Conservation (phyloP, 2,888 invertebrate genomes). For the Arenicola marina region DNA sequence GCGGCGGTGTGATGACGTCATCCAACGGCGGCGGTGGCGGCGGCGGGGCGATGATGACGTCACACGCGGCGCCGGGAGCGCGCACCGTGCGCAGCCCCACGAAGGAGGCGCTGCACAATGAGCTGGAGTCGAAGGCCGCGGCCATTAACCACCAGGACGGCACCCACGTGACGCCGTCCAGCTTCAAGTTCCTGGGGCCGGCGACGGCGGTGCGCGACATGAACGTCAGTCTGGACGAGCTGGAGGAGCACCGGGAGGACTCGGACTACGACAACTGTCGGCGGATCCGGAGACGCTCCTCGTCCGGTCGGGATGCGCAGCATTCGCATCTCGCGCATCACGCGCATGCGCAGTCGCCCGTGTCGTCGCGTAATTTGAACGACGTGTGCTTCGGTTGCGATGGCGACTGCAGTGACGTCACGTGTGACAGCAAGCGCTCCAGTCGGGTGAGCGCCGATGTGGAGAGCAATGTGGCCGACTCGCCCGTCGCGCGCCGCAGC, state of each 20-base stretch:
- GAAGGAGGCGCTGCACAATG: slow-evolving; percentile 45
- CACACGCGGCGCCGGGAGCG: background rate
- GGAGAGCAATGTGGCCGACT: slow-evolving; percentile 43
- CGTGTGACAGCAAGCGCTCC: slow-evolving; percentile 48
- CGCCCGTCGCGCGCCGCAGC: slow-evolving; percentile 1
- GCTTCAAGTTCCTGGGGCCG: slow-evolving; percentile 49
- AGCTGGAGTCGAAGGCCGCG: slow-evolving; percentile 37
- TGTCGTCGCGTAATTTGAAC: slow-evolving; percentile 42
- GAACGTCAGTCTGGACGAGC: background rate
- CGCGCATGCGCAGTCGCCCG: slow-evolving; percentile 9
- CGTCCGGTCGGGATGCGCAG: background rate
- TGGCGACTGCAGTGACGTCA: slow-evolving; percentile 52
- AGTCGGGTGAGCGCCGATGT: slow-evolving; percentile 45
- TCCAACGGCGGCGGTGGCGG: no score
- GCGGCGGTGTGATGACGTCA: no score
- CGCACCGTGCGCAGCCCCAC: slow-evolving; percentile 45
- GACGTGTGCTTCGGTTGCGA: slow-evolving; percentile 59
- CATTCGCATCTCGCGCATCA: no score
- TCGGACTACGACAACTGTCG: background rate
- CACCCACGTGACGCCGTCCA: slow-evolving; percentile 35
- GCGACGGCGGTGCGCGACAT: slow-evolving; percentile 48
- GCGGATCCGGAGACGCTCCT: background rate
- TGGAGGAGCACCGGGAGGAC: background rate
- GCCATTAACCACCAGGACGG: slow-evolving; percentile 38
- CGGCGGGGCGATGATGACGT: background rate